Base-by-base conservation (phyloP, 2,113 vertebrate species). In the Coturnix japonica region DNA sequence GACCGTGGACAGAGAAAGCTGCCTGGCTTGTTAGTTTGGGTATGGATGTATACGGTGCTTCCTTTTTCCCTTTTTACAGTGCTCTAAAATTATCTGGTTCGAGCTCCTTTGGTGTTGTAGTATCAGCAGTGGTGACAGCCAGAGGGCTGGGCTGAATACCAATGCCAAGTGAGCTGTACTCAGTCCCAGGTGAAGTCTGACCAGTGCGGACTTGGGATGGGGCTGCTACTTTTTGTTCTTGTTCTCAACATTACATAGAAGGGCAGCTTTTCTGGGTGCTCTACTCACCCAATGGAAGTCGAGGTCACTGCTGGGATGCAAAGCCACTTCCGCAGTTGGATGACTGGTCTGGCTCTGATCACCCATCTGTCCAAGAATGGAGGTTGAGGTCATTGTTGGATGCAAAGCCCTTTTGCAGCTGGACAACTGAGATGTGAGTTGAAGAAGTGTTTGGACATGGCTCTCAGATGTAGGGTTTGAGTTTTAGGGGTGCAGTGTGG, bases 171-270 rank as follows among this genome's bases (percentile, higher is more conserved):
- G 13, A 23, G n/a, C 8, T 16, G 59, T 21, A 15, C 35, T 67
- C 47, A 4, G 35, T 53, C 53, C 53, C 57, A 30, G 19, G 53
- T 9, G 7, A 35, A 9, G 1, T 25, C 26, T 3, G 1, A 30
- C 59, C 30, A 1, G 9, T 0, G 49, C 37, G 21, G 64, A 7
- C 37, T 88, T 8, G 0, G 7, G 61, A 35, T 43, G 39, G 61
- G 75, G 57, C 51, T 1, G 5, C 26, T 37, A 59, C 8, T 0
- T 31, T 57, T 43, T 43, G 30, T 31, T 72, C 53, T 64, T 75
- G 5, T 0, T 26, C 15, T 11, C 22, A 1, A 31, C 6, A 37
- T 57, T 73, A 17, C 11, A 0, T 1, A 1, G 35, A 1, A 25
- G 13, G 0, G 1, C 47, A 67, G 20, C 7, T 84, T 64, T 35